Percentiles rank a stretch among this genome's conserved stretches.
Evolutionary conservation across 2,797 vertebrate species (phyloP).

Genomic region (Periophthalmus magnuspinnatus): DNA sequence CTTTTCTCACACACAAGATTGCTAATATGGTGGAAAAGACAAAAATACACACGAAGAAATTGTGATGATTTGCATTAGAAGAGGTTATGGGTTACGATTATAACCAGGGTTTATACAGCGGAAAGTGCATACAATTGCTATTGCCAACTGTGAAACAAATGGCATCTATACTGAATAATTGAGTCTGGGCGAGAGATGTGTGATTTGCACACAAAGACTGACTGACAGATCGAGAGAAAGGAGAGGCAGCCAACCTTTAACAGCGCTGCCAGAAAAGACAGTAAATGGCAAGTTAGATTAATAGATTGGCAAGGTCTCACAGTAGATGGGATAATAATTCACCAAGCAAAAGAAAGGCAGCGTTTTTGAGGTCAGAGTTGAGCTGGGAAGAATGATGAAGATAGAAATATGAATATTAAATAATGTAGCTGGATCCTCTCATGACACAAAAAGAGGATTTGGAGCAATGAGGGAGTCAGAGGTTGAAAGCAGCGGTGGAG

Average conservation of each 20-base stretch:
- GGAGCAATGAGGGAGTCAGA: conserved; percentile 60
- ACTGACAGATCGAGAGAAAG: conserved; percentile 81
- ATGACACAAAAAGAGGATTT: conserved; percentile 65
- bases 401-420: conserved; percentile 73
- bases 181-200: conserved; percentile 74
- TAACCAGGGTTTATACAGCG: conserved; percentile 58
- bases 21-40: conserved; percentile 59
- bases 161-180: conserved; percentile 81
- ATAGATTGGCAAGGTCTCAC: conserved; percentile 77
- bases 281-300: conserved; percentile 82
- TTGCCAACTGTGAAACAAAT: conserved; percentile 80
- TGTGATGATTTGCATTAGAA: conserved; percentile 51
- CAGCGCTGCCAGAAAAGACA: conserved; percentile 76
- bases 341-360: conserved; percentile 65
- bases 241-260: conserved; percentile 81
- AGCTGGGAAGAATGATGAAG: conserved; percentile 67
- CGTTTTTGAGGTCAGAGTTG: conserved; percentile 74
- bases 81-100: conserved; percentile 57
- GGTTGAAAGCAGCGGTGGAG: conserved; percentile 56
- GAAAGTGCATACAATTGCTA: conserved; percentile 62
- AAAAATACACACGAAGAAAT: conserved; percentile 60
- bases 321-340: conserved; percentile 76
- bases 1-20: conserved; percentile 57
- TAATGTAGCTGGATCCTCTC: conserved; percentile 62
- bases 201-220: conserved; percentile 84